Conservation (phyloP, 2,797 vertebrate species). For the Tragopan temminckii region DNA sequence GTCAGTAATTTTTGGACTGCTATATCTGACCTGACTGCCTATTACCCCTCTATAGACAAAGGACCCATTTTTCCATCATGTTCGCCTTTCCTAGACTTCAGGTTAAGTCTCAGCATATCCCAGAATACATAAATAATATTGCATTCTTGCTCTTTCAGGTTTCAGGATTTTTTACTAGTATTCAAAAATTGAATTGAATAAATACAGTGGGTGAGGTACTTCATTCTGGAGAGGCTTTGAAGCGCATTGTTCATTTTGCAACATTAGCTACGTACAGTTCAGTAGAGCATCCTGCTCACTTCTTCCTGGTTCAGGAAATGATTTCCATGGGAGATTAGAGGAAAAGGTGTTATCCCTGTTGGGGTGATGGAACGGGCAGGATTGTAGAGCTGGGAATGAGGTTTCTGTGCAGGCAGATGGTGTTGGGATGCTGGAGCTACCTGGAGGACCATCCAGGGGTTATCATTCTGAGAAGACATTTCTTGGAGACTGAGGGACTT, state of each 20-base stretch:
- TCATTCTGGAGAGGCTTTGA: background rate
- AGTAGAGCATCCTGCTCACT: background rate
- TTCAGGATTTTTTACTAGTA: background rate
- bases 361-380: background rate
- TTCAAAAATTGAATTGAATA: background rate
- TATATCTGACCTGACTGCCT: background rate
- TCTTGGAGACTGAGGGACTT: background rate
- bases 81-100: background rate
- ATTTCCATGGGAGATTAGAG: background rate
- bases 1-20: background rate
- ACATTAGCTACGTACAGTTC: background rate
- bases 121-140: background rate
- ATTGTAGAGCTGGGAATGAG: background rate
- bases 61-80: background rate
- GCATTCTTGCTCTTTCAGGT: background rate
- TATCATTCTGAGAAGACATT: background rate
- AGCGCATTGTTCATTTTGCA: background rate
- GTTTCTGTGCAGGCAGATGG: background rate
- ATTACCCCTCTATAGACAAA: background rate
- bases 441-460: background rate
- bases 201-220: background rate
- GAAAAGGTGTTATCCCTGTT: background rate
- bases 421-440: background rate
- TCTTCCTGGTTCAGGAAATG: background rate
- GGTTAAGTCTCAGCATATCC: background rate